These are phyloP conservation scores for Leptopilina myrica DNA, from an alignment of 2,888 invertebrate genomes.

Conservation along the genomic window DNA sequence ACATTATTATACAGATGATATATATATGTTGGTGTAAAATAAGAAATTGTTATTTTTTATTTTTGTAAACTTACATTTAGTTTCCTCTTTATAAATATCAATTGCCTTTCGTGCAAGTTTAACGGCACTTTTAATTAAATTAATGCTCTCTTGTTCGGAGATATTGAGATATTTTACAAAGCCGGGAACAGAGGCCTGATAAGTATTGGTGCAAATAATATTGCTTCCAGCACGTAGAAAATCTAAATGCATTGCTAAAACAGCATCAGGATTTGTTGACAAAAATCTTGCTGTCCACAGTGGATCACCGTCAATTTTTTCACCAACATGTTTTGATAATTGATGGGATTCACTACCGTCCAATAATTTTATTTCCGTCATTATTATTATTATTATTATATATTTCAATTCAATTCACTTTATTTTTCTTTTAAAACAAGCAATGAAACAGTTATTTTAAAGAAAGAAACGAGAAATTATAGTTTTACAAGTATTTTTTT, in stretches of 20 bases:
- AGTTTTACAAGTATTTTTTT: too few relatives aligned
- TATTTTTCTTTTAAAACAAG: too few relatives aligned
- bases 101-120: conserved; percentile 85
- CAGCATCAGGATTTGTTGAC: conserved; percentile 86
- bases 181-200: conserved; percentile 83
- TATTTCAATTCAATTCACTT: too few relatives aligned
- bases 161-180: conserved; percentile 86
- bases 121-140: conserved; percentile 86
- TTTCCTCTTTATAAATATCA: conserved; percentile 52
- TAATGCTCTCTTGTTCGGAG: conserved; percentile 82
- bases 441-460: too few relatives aligned
- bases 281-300: conserved; percentile 92
- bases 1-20: too few relatives aligned
- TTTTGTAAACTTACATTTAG: conserved; percentile 36
- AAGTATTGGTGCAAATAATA: conserved; percentile 91
- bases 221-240: conserved; percentile 91
- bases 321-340: conserved; percentile 85
- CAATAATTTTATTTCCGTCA: conserved; percentile 69
- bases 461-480: too few relatives aligned
- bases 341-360: conserved; percentile 90
- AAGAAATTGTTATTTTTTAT: too few relatives aligned
- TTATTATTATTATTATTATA: neutral
- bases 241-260: conserved; percentile 87
- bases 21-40: too few relatives aligned
- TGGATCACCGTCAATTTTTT: conserved; percentile 89